phyloP scores from a whole-genome alignment of 2,888 invertebrate species.

The Mystacides longicornis region DNA sequence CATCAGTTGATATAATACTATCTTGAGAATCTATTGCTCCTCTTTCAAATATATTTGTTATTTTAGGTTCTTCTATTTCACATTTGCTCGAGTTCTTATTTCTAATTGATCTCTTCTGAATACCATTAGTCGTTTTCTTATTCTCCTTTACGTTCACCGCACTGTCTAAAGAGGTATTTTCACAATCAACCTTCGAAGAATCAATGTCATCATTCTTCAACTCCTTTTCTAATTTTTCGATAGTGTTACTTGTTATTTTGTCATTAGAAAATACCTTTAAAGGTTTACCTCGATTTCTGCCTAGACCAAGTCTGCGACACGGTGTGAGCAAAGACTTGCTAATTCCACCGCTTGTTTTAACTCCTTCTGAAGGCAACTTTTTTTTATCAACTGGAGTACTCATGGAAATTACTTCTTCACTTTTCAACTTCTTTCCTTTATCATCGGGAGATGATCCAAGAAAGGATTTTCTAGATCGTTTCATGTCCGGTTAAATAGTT shows the following conservation, averaged over 20 bases:
- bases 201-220: not conserved
- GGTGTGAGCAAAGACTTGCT: slow-evolving; percentile 48
- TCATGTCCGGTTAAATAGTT: slow-evolving; percentile 5
- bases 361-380: too few relatives aligned
- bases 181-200: not conserved
- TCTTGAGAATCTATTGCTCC: not conserved
- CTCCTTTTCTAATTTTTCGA: not conserved
- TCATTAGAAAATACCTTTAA: slow-evolving; percentile 8
- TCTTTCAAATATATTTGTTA: not conserved
- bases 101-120: not conserved
- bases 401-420: not conserved
- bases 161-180: not conserved
- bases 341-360: slow-evolving; percentile 47
- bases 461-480: slow-evolving; percentile 5
- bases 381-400: not conserved
- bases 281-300: slow-evolving; percentile 32
- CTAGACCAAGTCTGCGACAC: slow-evolving; percentile 47
- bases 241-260: slow-evolving; percentile 7
- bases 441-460: not conserved
- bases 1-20: not conserved
- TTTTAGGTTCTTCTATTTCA: not conserved
- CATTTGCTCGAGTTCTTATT: not conserved
- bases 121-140: not conserved
- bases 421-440: slow-evolving; percentile 7
- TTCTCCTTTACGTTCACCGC: not conserved